Percentiles rank a stretch among this genome's conserved stretches.
Conservation (phyloP, 2,888 invertebrate species). For the Orthosia cruda region DNA sequence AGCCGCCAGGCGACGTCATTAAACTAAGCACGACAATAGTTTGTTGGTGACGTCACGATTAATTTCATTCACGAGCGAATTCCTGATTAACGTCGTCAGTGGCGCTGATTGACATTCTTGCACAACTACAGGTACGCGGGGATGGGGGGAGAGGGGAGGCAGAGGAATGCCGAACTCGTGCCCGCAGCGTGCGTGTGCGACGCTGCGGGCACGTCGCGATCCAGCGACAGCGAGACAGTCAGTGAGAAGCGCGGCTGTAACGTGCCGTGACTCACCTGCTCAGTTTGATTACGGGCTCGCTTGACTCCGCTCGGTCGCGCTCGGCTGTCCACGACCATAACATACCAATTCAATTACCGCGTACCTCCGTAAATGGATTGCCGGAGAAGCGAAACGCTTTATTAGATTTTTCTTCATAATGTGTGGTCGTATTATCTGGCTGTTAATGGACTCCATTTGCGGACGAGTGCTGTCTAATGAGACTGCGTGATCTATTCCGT, state of each 20-base stretch:
- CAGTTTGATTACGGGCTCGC: constrained; percentile 7
- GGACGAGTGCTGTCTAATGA: constrained; percentile 19
- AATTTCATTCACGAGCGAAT: constrained; percentile 40
- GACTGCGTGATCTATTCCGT: neutral
- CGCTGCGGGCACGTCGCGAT: no score
- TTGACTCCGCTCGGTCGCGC: neutral
- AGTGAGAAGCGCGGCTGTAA: neutral
- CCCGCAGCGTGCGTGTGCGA: no score
- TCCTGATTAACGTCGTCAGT: constrained; percentile 19
- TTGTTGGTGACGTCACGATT: constrained; percentile 26
- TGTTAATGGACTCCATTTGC: constrained; percentile 31
- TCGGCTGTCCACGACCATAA: constrained; percentile 20
- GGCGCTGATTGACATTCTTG: constrained; percentile 56
- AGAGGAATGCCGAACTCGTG: no score
- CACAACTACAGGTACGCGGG: constrained; percentile 1
- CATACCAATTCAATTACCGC: constrained; percentile 46
- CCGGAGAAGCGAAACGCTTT: constrained; percentile 23
- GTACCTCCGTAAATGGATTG: constrained; percentile 42
- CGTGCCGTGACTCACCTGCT: neutral
- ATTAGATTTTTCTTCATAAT: constrained; percentile 40
- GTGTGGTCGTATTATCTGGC: constrained; percentile 32
- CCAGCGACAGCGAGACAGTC: no score
- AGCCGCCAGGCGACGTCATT: constrained; percentile 9
- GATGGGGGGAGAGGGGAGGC: no score
- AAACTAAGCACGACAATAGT: constrained; percentile 21